These are phyloP conservation scores for Pyrocoelia pectoralis DNA, from an alignment of 2,888 invertebrate genomes.

Conservation along the genomic window DNA sequence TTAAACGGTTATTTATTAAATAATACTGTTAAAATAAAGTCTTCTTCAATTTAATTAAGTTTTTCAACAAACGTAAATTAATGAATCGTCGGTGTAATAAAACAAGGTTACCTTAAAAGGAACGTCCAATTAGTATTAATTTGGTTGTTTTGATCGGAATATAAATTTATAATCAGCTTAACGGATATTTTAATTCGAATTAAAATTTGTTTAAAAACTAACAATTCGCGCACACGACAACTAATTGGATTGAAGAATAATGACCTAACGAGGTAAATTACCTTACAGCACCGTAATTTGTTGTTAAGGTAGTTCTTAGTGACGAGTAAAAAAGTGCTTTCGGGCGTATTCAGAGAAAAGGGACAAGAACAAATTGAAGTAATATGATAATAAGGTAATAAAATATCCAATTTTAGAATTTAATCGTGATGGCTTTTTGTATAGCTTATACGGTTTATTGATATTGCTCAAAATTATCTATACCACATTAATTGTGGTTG, in stretches of 20 bases:
- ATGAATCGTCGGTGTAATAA: conserved; percentile 2
- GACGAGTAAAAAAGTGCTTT: neutral
- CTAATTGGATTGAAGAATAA: neutral
- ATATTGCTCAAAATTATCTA: neutral
- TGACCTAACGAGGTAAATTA: conserved; percentile 3
- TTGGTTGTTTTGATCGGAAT: conserved; percentile 3
- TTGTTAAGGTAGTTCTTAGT: conserved; percentile 1
- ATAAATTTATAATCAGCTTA: conserved; percentile 5
- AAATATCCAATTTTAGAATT: conserved; percentile 12
- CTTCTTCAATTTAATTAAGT: conserved; percentile 9
- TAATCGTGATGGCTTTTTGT: conserved; percentile 11
- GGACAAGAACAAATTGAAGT: conserved; percentile 4
- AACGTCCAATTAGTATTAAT: conserved; percentile 5
- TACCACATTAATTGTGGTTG: too few relatives aligned
- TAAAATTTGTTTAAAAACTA: neutral
- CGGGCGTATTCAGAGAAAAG: neutral
- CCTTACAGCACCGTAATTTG: neutral
- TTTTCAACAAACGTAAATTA: conserved; percentile 9
- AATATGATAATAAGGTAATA: conserved; percentile 8
- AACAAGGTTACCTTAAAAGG: conserved; percentile 5
- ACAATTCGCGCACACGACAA: neutral
- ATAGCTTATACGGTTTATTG: neutral
- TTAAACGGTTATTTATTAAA: conserved; percentile 12
- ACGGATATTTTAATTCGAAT: neutral
- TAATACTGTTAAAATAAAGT: conserved; percentile 9